Evolutionary conservation across 2,888 invertebrate species (phyloP), one percentile per base, ranked within the genome.

Genomic region (Eristalinus sepulchralis): DNA sequence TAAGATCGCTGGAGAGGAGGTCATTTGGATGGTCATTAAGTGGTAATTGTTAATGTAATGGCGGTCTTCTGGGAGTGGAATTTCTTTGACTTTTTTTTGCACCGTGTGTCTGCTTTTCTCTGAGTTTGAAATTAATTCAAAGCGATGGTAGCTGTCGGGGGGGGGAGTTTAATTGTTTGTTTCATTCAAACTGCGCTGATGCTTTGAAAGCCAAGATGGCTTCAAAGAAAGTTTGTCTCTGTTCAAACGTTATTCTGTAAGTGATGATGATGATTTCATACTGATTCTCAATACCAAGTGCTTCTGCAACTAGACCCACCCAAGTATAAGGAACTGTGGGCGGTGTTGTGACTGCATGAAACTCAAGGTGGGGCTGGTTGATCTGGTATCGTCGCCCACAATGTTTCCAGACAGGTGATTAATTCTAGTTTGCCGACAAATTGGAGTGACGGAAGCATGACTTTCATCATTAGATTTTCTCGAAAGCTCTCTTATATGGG

Each of bases 1-100:
- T 63, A 63, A 75, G 53, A 59, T 53, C 22, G 31, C 60, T 20
- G 10, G 9, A 63, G 62, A 33, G 67, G 55, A 76, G 75, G 67
- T 76, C 75, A 80, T 71, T 76, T 76, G 75, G 31, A 71, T 72
- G 77, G 77, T 39, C 77, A 77, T 83, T 83, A 71, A 72, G 53
- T 67, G 77, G 67, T 78, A 77, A 77, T 72, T 72, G 77, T 77
- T 77, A 67, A 64, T 70, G 59, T 24, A 57, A n/a, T 66, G 60
- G 36, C 2, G 36, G 17, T 34, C 20, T 57, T 27, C 62, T 63
- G 68, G 24, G n/a, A 27, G 33, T 60, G 53, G 66, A 82, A 76
- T 76, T 59, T 53, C 34, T 71, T 59, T 70, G 75, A 53, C 70
- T 68, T 70, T 82, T 17, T n/a, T 72, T 66, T 36, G 57, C 11